Evolutionary conservation across 2,797 vertebrate genomes (phyloP), one percentile per base, ranked within the genome.

Genomic region (Cryptoprocta ferox): DNA sequence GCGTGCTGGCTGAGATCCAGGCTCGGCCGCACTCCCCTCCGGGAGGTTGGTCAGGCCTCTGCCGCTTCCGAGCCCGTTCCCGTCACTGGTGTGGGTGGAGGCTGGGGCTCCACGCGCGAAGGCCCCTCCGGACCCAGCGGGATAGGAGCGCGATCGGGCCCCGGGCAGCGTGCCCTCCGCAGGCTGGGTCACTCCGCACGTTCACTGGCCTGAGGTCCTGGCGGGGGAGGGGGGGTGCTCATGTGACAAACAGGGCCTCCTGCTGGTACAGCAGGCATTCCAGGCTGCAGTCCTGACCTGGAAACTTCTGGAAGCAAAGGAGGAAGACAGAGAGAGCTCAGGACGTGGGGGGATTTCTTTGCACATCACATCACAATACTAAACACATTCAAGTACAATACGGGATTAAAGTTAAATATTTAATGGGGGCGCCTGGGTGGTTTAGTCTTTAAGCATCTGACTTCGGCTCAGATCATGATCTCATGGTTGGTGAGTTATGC

Each of bases 401-500:
- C 26, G 1, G 39, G 42, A 75, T 24, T 24, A 76, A 63, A 56
- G 19, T 50, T 50, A 50, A 50, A 56, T 56, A 56, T 19, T n/a
- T n/a, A n/a, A n/a, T 19, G 18, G 18, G 8, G 7, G 56, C 53
- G 7, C 7, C 53, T 18, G 53, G 53, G 53, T 56, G 53, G 19
- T 2, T 56, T 6, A 21, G 53, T 56, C 19, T 0, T 56, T 21
- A 56, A 8, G 6, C 19, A 3, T 56, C 53, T 2, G 19, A 21
- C 53, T 56, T 56, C 7, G 19, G 53, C 53, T 56, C 53, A 56
- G 19, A 19, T 56, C 53, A 21, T 56, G 56, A 56, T 56, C 56
- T 56, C 8, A 56, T 0, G 8, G 56, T 56, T 24, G 2, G 21
- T 0, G 21, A 8, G 56, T 56, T 1, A 7, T 21, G 19, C 19